These are phyloP conservation scores for Drosophila baimaii DNA, from an alignment of 1,140 invertebrate species.

Conservation along the genomic window DNA sequence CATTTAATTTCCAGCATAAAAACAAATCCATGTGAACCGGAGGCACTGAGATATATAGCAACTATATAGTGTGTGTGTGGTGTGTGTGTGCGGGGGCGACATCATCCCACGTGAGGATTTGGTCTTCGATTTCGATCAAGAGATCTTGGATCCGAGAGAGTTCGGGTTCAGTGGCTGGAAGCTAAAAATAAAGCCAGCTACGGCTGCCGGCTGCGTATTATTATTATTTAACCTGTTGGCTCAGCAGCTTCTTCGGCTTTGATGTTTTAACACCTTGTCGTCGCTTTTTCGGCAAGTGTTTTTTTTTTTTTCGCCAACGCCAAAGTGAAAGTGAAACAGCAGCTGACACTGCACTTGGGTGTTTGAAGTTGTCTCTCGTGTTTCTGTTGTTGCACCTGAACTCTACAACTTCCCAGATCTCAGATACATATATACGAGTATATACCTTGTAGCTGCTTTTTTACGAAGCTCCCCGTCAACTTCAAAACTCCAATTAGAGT, in stretches of 20 bases:
- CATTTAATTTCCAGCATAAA: conserved; percentile 83
- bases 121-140: conserved; percentile 10
- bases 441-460: conserved; percentile 61
- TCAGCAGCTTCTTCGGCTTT: conserved; percentile 54
- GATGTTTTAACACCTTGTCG: conserved; percentile 50
- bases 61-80: conserved; percentile 31
- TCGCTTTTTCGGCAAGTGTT: conserved; percentile 72
- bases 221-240: conserved; percentile 72
- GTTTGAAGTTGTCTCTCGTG: conserved; percentile 50
- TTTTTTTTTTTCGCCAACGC: conserved; percentile 68
- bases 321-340: conserved; percentile 73
- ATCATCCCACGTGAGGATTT: conserved; percentile 14
- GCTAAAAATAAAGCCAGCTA: conserved; percentile 60
- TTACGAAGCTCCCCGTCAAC: conserved; percentile 69
- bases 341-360: conserved; percentile 75
- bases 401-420: conserved; percentile 64
- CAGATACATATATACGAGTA: conserved; percentile 34
- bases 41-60: conserved; percentile 4
- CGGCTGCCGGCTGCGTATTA: conserved; percentile 65
- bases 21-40: conserved; percentile 75
- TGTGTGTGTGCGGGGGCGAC: conserved; percentile 32
- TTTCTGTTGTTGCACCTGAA: conserved; percentile 70
- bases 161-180: conserved; percentile 56
- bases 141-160: conserved; percentile 1
- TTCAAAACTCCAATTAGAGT: conserved; percentile 80